Conservation (phyloP, 1,140 invertebrate genomes). For the Diachasmimorpha longicaudata region DNA sequence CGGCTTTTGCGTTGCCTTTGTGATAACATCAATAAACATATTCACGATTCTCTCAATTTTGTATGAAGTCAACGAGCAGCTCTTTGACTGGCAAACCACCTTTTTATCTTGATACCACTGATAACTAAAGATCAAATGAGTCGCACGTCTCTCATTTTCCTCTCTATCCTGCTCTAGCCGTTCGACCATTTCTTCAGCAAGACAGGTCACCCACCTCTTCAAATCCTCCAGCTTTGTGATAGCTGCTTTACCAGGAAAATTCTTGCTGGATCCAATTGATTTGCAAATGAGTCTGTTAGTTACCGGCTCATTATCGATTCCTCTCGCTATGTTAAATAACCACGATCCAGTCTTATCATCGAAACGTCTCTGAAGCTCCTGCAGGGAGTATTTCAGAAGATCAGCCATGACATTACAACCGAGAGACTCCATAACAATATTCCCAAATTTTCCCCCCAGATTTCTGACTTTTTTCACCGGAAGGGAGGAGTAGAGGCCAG, state of each 20-base stretch:
- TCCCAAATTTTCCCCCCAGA: conserved; percentile 89
- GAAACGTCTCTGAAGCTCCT: conserved; percentile 74
- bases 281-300: conserved; percentile 83
- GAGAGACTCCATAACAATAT: conserved; percentile 73
- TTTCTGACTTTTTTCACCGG: conserved; percentile 81
- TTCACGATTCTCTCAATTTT: conserved; percentile 67
- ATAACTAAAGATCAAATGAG: conserved; percentile 70
- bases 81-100: conserved; percentile 68
- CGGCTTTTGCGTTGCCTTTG: conserved; percentile 64
- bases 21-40: conserved; percentile 69
- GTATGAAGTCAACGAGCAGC: conserved; percentile 64
- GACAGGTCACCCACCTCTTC: conserved; percentile 80
- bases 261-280: conserved; percentile 95
- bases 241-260: conserved; percentile 86
- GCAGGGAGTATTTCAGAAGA: conserved; percentile 71
- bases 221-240: conserved; percentile 70
- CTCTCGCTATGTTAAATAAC: conserved; percentile 88
- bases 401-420: conserved; percentile 81
- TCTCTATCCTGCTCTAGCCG: conserved; percentile 81
- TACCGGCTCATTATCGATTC: conserved; percentile 88
- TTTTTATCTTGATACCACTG: conserved; percentile 67
- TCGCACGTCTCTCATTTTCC: conserved; percentile 73
- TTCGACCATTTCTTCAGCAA: conserved; percentile 83
- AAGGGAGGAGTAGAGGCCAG: conserved; percentile 70
- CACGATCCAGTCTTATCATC: conserved; percentile 89